Base-by-base conservation (phyloP, 2,888 invertebrate species). In the Perdita meconis region DNA sequence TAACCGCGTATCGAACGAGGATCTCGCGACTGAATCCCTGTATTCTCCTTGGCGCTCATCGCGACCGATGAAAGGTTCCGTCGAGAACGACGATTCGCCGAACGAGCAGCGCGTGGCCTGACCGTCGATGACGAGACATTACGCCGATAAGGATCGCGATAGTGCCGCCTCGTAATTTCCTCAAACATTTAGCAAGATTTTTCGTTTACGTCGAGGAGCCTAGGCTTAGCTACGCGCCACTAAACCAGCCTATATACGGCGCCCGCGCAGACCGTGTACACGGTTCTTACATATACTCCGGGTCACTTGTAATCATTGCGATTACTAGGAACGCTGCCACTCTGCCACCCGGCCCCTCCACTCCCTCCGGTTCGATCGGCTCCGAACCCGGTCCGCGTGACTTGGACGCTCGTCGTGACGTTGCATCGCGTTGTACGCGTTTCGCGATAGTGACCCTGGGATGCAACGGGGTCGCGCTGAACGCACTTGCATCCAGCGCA, bases 131-230 rank as follows among this genome's bases (percentile, higher is more conserved):
- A 66, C 73, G 61, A 68, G 73, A 74, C 60, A 81, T 83, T 78
- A 76, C 75, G 60, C 4, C 53, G 81, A 85, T 86, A 83, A 75
- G 76, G 36, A 86, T 86, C 86, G 81, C 51, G 72, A 38, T 63
- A 74, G 64, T 10, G 79, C 84, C 80, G 82, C 75, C 80, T 82
- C 85, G 84, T 83, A 86, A 87, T 86, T 87, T 87, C 82, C 77
- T 78, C 82, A 76, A 30, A 78, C 82, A 82, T 87, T 87, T 85
- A 86, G 73, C 81, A 75, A 77, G 68, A 68, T 82, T 83, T 78
- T 82, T 80, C 76, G 69, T 55, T 10, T 61, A 4, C 68, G 74
- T 77, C 82, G 78, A 78, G 47, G 55, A 34, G 10, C 30, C 63
- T 50, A 10, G 59, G 65, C 71, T 81, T 44, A 13, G 75, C 75